Evolutionary conservation across 1,140 invertebrate genomes (phyloP), one percentile per base, ranked within the genome.

Genomic region (Cylas formicarius): DNA sequence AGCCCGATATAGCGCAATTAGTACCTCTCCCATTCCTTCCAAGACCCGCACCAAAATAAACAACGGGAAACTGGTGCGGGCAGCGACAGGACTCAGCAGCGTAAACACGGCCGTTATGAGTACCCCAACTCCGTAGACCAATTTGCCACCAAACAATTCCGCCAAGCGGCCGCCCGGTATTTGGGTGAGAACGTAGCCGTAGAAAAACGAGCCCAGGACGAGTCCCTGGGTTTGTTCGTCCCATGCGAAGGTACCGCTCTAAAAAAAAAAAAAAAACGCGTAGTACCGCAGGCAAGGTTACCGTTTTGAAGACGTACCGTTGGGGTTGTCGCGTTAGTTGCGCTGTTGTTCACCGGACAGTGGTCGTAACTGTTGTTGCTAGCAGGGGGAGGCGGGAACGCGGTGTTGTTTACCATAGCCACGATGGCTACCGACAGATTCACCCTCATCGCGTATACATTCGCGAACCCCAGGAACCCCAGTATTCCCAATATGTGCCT

Each of bases 351-450:
- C n/a, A 70, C 56, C 4, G 70, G 70, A 56, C 82, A 84, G 0
- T 77, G 75, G 61, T 82, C 79, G 43, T 72, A 67, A 2, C 72
- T 71, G 24, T 67, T 62, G 40, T 73, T 72, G 34, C 73, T 70
- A 28, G 73, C 71, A 33, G 69, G 61, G 43, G 71, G 62, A 40
- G 73, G 69, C 11, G 77, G 66, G 28, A 80, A 73, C 2, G 72
- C 74, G 14, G 83, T 82, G 40, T 82, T 77, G 55, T 91, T 92
- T 2, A 86, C 80, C 91, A 96, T 96, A 4, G 90, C 88, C 8
- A 96, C 89, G 62, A 95, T 92, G 4, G 89, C 91, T 8, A 96
- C 85, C 3, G 89, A 93, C 17, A 96, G 69, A 67, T 95, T 94
- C 0, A 94, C 89, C 47, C 91, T 71, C 81, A 95, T 84, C 0